Percentiles rank a stretch among this genome's conserved stretches.
Evolutionary conservation across 2,888 invertebrate genomes (phyloP).

Genomic region (Thecocarcelia acutangulata): DNA sequence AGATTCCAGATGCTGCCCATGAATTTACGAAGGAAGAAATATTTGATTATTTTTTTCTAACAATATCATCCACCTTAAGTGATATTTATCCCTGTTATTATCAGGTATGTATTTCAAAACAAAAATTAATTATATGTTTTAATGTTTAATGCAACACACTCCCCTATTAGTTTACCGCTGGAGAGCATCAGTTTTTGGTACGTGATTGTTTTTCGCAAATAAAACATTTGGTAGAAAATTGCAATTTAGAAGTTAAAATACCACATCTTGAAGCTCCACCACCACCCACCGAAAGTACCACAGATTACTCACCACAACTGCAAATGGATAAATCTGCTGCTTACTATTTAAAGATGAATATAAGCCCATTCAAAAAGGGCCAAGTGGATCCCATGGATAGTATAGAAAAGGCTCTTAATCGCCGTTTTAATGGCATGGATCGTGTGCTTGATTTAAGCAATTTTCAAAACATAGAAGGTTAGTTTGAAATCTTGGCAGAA

Average conservation of each 20-base stretch:
- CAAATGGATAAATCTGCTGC: conserved; percentile 67
- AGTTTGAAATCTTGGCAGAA: not conserved
- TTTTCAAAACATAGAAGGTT: conserved; percentile 75
- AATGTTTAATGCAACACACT: not conserved
- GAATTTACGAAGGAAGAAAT: conserved; percentile 73
- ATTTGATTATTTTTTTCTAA: conserved; percentile 76
- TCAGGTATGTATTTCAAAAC: conserved; percentile 73
- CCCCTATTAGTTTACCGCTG: conserved; percentile 73
- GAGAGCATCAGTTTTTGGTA: conserved; percentile 77
- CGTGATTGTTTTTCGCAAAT: conserved; percentile 78
- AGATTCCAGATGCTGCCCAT: conserved; percentile 75
- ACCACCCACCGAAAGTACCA: conserved; percentile 35
- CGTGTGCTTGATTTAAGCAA: conserved; percentile 76
- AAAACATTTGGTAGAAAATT: conserved; percentile 72
- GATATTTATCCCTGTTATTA: conserved; percentile 80
- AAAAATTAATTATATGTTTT: not conserved
- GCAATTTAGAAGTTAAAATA: conserved; percentile 74
- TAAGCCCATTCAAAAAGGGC: conserved; percentile 73
- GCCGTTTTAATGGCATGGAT: conserved; percentile 75
- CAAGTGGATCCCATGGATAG: conserved; percentile 75
- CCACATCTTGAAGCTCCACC: conserved; percentile 69
- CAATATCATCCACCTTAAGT: conserved; percentile 71
- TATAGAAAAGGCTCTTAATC: conserved; percentile 74
- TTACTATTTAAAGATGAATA: conserved; percentile 76
- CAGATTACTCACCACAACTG: conserved; percentile 57